Conservation (phyloP, 1,140 invertebrate species). For the Cydia fagiglandana region DNA sequence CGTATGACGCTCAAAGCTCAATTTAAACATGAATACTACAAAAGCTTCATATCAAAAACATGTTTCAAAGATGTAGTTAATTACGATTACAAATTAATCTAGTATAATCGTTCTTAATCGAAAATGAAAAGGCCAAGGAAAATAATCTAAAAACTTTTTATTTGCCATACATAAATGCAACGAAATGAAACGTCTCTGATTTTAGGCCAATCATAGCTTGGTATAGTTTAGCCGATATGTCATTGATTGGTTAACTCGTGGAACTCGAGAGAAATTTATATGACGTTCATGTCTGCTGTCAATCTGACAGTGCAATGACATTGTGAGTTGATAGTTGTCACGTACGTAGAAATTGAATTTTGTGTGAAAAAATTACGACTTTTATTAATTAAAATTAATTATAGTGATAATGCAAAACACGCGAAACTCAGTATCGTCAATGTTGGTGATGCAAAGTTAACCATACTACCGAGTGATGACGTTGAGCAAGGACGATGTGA, state of each 20-base stretch:
- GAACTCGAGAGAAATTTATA: background rate
- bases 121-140: background rate
- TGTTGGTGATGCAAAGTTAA: conserved; percentile 32
- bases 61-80: background rate
- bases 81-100: background rate
- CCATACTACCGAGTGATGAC: conserved; percentile 61
- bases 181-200: background rate
- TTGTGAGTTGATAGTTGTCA: conserved; percentile 17
- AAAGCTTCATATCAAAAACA: background rate
- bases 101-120: background rate
- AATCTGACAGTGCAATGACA: conserved; percentile 26
- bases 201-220: background rate
- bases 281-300: background rate
- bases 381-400: conserved; percentile 35
- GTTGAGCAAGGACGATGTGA: conserved; percentile 71
- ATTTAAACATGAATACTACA: background rate
- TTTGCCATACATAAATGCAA: background rate
- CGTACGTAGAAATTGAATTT: conserved; percentile 28
- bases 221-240: background rate
- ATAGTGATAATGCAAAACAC: conserved; percentile 33
- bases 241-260: conserved; percentile 12
- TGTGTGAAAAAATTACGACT: conserved; percentile 26
- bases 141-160: background rate
- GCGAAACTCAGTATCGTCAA: background rate
- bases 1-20: background rate